Conservation (phyloP, 2,797 vertebrate species). For the Enteromius treurensis region DNA sequence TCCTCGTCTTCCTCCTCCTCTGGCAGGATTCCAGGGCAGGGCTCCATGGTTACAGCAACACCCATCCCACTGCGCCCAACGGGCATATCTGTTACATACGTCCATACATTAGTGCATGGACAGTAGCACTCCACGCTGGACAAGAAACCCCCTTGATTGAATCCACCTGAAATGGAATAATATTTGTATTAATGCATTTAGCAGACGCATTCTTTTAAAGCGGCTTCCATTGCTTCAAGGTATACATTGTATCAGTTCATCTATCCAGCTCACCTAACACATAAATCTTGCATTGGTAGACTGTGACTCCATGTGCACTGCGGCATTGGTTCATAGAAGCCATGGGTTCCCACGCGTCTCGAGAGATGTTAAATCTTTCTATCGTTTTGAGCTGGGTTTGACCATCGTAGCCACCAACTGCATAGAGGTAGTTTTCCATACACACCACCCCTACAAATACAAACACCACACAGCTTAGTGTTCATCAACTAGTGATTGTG, state of each 20-base stretch:
- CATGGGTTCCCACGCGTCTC: constrained; percentile 77
- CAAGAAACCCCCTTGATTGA: constrained; percentile 82
- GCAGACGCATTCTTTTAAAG: background rate
- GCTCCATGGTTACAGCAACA: constrained; percentile 86
- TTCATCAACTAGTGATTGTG: background rate
- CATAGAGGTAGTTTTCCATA: constrained; percentile 77
- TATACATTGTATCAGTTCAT: background rate
- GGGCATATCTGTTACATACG: constrained; percentile 73
- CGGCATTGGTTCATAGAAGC: constrained; percentile 79
- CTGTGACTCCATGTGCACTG: constrained; percentile 79
- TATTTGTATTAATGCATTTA: background rate
- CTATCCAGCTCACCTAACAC: constrained; percentile 72
- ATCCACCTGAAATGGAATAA: constrained; percentile 75
- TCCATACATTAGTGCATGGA: constrained; percentile 79
- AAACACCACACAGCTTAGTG: background rate
- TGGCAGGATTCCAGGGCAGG: constrained; percentile 78
- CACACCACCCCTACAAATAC: constrained; percentile 75
- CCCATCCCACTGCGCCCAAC: constrained; percentile 82
- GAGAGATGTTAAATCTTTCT: constrained; percentile 78
- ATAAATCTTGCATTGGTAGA: constrained; percentile 77
- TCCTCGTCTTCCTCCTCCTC: constrained; percentile 68
- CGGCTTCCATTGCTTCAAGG: background rate
- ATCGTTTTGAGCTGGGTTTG: constrained; percentile 74
- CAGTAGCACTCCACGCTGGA: constrained; percentile 81
- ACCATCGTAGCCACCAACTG: constrained; percentile 82